Evolutionary conservation across 2,113 vertebrate species (phyloP), one percentile per base, ranked within the genome.

Genomic region (Pachycephala philippinensis): DNA sequence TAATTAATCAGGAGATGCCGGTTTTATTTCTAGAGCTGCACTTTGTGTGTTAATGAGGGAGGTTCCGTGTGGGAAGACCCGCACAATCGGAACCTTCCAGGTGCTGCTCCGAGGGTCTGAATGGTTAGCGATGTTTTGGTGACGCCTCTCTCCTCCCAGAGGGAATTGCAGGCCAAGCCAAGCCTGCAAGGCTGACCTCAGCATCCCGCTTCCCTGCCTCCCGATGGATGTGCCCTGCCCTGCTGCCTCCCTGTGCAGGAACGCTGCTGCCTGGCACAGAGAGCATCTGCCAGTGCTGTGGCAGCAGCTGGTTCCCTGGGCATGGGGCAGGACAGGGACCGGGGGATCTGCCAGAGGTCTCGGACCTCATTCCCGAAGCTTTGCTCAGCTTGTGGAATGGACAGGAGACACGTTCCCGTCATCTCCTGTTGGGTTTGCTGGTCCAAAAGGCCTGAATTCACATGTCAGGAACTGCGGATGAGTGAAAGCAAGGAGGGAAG

Each of bases 371-470:
- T 20, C 19, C 42, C 9, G 7, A 44, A 52, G 54, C 40, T 49
- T 17, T 16, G 35, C 54, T 19, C 6, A 17, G 37, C 40, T 12
- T 12, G 35, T 31, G 60, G 69, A 54, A 21, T 30, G n/a, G 53
- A 76, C 30, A 54, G 63, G n/a, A 47, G 31, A 33, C 14, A 8
- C 0, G 0, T 24, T 42, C n/a, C 49, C 2, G 1, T 21, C 1
- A 2, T 30, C 17, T 72, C 6, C 42, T 21, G 2, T 20, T 56
- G 6, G 21, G 40, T 37, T 40, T 66, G 42, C 31, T 57, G 31
- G 13, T 63, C 53, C 54, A 40, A 61, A 72, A 35, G 45, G 57
- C 26, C 26, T 20, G 31, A 75, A 89, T 61, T 33, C 23, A 11
- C 15, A 35, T 20, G 16, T 33, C 49, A 53, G 59, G n/a, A 44